phyloP scores from a whole-genome alignment of 2,797 vertebrate genomes.

The Anisognathus igniventris region DNA sequence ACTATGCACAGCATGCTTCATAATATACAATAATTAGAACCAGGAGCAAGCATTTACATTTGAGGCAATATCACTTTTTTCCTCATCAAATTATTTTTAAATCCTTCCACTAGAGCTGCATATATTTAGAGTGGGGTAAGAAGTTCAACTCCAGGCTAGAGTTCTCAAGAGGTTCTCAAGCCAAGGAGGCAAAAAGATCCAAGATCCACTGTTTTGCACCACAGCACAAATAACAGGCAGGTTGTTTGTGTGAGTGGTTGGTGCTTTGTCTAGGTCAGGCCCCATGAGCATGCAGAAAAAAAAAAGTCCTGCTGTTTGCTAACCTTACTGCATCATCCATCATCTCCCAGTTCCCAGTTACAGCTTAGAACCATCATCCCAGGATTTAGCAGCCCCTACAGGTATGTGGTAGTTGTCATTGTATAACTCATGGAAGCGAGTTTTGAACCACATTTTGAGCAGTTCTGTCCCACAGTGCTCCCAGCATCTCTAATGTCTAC shows the following conservation, averaged over 20 bases:
- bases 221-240: background rate
- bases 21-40: background rate
- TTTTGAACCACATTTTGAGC: background rate
- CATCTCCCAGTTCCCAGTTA: background rate
- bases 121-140: background rate
- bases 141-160: background rate
- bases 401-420: background rate
- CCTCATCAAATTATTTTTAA: background rate
- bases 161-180: background rate
- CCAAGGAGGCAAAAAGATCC: background rate
- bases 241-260: background rate
- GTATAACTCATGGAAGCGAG: fast-evolving
- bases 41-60: background rate
- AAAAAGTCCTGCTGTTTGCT: background rate
- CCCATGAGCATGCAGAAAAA: background rate
- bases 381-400: background rate
- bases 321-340: background rate
- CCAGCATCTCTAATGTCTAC: background rate
- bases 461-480: background rate
- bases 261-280: background rate
- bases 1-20: background rate
- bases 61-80: background rate
- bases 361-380: background rate
- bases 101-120: background rate
- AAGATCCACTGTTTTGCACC: background rate